Conservation (phyloP, 2,888 invertebrate genomes). For the Plebejus argus region DNA sequence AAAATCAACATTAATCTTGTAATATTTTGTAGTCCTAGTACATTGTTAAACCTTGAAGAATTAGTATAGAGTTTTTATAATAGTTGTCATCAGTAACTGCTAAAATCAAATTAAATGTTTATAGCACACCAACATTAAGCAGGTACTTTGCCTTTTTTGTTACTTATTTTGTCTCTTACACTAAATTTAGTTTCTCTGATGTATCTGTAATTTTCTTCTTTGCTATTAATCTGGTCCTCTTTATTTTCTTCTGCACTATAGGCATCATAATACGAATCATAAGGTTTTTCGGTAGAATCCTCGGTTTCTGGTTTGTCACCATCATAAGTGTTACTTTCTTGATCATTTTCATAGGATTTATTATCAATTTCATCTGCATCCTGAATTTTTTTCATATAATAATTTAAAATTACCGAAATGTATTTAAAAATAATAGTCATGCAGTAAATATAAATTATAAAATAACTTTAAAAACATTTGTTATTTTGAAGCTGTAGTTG, state of each 20-base stretch:
- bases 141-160: not conserved
- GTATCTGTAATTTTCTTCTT: slow-evolving; percentile 25
- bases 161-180: slow-evolving; percentile 12
- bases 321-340: slow-evolving; percentile 49
- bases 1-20: not conserved
- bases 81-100: not conserved
- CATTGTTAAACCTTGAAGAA: not conserved
- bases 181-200: slow-evolving; percentile 7
- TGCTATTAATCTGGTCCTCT: slow-evolving; percentile 22
- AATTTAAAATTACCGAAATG: not conserved
- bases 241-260: slow-evolving; percentile 54
- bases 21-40: not conserved
- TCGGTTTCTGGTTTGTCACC: slow-evolving; percentile 48
- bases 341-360: slow-evolving; percentile 46
- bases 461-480: not conserved
- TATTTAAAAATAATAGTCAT: slow-evolving; percentile 3
- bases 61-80: not conserved
- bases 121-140: slow-evolving; percentile 7
- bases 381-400: slow-evolving; percentile 24
- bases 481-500: slow-evolving; percentile 16
- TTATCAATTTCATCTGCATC: slow-evolving; percentile 46
- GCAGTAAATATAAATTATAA: slow-evolving; percentile 1
- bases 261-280: slow-evolving; percentile 49
- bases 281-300: slow-evolving; percentile 48
- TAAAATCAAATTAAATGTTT: slow-evolving; percentile 1